phyloP scores from a whole-genome alignment of 2,797 vertebrate genomes.

The Tapera naevia region DNA sequence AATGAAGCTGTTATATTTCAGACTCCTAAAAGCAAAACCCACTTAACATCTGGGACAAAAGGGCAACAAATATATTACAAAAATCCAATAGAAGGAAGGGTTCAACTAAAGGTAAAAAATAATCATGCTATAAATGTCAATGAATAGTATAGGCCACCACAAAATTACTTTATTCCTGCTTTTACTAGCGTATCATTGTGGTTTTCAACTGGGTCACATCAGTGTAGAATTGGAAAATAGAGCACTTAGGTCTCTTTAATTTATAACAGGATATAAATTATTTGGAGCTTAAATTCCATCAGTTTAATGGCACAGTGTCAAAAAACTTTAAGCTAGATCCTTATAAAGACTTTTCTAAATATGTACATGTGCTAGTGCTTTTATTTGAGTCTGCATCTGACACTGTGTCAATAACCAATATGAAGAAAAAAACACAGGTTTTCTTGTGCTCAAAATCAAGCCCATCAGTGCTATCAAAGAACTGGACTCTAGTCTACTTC shows the following conservation, averaged over 20 bases:
- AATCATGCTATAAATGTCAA: neutral
- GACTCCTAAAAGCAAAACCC: neutral
- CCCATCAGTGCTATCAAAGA: neutral
- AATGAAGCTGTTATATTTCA: neutral
- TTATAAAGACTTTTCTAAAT: neutral
- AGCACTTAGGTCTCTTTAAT: neutral
- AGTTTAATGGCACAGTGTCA: neutral
- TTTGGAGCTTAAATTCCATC: neutral
- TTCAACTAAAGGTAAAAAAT: slow-evolving; percentile 34
- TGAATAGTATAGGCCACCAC: neutral
- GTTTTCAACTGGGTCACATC: neutral
- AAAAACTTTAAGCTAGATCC: neutral
- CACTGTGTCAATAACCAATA: neutral
- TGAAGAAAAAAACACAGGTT: neutral
- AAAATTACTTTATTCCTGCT: neutral
- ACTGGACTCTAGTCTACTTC: neutral
- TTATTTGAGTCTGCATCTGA: neutral
- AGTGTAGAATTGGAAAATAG: neutral
- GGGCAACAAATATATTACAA: neutral
- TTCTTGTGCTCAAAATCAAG: neutral
- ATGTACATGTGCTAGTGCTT: neutral
- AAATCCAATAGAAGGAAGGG: neutral
- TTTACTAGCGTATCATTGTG: neutral
- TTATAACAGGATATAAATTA: neutral
- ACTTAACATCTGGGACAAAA: neutral